Evolutionary conservation across 2,113 vertebrate species (phyloP).

Genomic region (Meriones unguiculatus): DNA sequence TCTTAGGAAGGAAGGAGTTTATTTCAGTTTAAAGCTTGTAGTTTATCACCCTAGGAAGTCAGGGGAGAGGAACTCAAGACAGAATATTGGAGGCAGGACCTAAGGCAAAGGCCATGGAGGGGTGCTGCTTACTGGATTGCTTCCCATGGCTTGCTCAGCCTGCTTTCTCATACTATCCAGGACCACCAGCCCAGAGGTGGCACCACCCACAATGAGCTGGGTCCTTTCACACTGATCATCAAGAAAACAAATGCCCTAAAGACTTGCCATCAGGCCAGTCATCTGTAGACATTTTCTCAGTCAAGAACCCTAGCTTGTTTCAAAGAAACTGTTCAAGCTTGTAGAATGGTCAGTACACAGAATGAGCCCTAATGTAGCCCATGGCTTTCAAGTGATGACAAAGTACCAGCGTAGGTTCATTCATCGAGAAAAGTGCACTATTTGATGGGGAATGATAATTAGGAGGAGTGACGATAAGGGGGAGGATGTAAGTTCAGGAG

Average conservation of each 20-base stretch:
- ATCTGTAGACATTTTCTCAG: neutral
- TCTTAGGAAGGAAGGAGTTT: neutral
- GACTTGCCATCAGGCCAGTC: neutral
- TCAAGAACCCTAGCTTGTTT: neutral
- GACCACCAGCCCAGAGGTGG: too few species aligned
- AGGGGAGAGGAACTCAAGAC: neutral
- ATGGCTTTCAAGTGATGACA: neutral
- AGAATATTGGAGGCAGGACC: neutral
- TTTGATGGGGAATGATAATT: neutral
- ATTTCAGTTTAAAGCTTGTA: neutral
- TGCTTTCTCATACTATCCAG: neutral
- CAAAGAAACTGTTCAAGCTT: neutral
- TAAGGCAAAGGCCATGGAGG: neutral
- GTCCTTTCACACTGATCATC: neutral
- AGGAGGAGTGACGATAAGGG: neutral
- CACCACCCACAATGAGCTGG: neutral
- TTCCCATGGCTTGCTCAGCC: neutral
- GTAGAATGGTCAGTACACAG: neutral
- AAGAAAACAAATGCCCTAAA: neutral
- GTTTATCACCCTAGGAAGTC: neutral
- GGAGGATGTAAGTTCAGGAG: neutral
- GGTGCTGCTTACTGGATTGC: neutral
- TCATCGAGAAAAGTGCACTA: neutral
- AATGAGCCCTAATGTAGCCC: neutral
- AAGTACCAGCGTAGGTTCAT: neutral